Base-by-base conservation (phyloP, 2,888 invertebrate genomes). In the Agriotes lineatus region DNA sequence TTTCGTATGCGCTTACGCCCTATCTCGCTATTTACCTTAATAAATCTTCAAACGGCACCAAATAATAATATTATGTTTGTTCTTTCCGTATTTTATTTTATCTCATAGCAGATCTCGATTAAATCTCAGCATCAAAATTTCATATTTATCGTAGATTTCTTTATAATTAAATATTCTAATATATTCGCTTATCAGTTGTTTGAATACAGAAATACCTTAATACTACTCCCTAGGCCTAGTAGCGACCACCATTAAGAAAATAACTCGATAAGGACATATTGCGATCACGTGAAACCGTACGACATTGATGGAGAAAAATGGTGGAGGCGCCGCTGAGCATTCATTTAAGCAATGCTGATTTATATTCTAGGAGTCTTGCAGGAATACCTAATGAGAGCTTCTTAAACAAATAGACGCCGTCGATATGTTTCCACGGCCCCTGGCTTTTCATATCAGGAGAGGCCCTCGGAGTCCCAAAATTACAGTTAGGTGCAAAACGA, bases 251-350 rank as follows among this genome's bases (percentile, higher is more conserved):
- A 52, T 57, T 75, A 71, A 71, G 77, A 73, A 77, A 78, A 77
- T 79, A 80, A 82, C 80, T 79, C 80, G 81, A 82, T 80, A 80
- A 82, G 79, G 80, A 81, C 78, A 78, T 77, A 75, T 78, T 75
- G 79, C 76, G 80, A 81, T 80, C 81, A 81, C 81, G 81, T 79
- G 80, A 79, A 79, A 73, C 77, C 68, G 72, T 61, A 70, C 69
- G 79, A 79, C 79, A 74, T 76, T 83, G 83, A 83, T 84, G 82
- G 82, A 84, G 83, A 84, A 79, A 82, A 83, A 83, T 80, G 80
- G 80, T 75, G 61, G 72, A 75, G 71, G 74, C 71, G 74, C 74
- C 76, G 77, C 74, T 70, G 73, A 70, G 68, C 72, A 69, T 75
- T 72, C 72, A 74, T 76, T 75, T 76, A 72, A 70, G 77, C 76